Base-by-base conservation (phyloP, 2,888 invertebrate genomes). In the Pseudoips prasinana region DNA sequence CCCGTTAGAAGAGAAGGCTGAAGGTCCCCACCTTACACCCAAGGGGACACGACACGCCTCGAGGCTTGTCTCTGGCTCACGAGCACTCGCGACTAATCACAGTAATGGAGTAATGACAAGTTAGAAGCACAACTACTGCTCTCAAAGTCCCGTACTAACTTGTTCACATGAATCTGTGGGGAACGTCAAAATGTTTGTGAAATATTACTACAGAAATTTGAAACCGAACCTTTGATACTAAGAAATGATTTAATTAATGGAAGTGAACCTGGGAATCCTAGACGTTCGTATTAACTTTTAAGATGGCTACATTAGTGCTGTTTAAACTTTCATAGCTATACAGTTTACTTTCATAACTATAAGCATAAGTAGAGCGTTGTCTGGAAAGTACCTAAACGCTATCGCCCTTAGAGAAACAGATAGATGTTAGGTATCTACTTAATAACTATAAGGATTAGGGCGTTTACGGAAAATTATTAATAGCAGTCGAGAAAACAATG, bases 81-180 rank as follows among this genome's bases (percentile, higher is more conserved):
- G 34, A 33, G 42, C 39, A 37, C 67, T 51, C 42, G 34, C 53
- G 56, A 71, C 74, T 79, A 81, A 84, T 85, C 79, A 76, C 64
- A 50, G 66, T 83, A 83, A 85, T 84, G 76, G 85, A 82, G 72
- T 74, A 78, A 78, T 76, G 73, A 80, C 77, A 79, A 80, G 73
- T 78, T 75, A 64, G 57, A 57, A 53, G 44, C 41, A 49, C 54
- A 74, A 74, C 71, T 73, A 66, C 64, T 60, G 45, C 51, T 46
- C 39, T 44, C 38, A 35, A 48, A 50, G 43, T 34, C 39, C 46
- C 33, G 41, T 51, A 47, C 53, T 58, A 74, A 75, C 68, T 74
- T 61, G 42, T 51, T 50, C 41, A 35, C 35, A 28, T 45, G 39
- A 45, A 57, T 45, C 44, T 43, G 37, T 32, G 50, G 45, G 53